Conservation (phyloP, 2,888 invertebrate species). For the Thecocarcelia acutangulata region DNA sequence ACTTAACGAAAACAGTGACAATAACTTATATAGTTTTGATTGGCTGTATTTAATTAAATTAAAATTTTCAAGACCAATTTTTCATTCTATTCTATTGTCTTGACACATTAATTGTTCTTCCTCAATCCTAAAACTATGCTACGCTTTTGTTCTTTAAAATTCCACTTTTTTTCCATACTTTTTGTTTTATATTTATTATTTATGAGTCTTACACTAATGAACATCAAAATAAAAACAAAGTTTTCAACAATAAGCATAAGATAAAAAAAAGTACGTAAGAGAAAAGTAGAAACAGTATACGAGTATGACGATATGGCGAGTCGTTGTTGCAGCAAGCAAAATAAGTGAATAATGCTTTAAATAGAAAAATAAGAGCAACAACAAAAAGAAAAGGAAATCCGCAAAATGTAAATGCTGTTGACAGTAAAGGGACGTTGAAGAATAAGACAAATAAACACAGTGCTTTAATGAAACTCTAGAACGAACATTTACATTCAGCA, state of each 20-base stretch:
- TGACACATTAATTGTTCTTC: slow-evolving; percentile 32
- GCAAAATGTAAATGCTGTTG: slow-evolving; percentile 69
- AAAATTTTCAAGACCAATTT: slow-evolving; percentile 32
- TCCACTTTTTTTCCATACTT: slow-evolving; percentile 42
- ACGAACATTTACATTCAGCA: slow-evolving; percentile 2
- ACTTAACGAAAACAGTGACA: slow-evolving; percentile 14
- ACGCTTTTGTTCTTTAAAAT: background rate
- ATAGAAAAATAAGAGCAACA: slow-evolving; percentile 42
- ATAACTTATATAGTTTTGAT: slow-evolving; percentile 50
- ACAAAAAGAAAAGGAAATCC: slow-evolving; percentile 66
- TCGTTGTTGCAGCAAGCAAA: slow-evolving; percentile 23
- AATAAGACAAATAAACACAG: slow-evolving; percentile 43
- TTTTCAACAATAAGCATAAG: slow-evolving; percentile 24
- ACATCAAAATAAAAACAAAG: slow-evolving; percentile 57
- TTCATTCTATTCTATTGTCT: slow-evolving; percentile 24
- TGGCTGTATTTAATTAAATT: slow-evolving; percentile 53
- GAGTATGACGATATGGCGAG: background rate
- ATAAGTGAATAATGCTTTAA: slow-evolving; percentile 55
- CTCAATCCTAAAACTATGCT: background rate
- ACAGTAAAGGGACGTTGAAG: slow-evolving; percentile 59
- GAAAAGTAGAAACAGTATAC: slow-evolving; percentile 9
- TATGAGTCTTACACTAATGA: slow-evolving; percentile 65
- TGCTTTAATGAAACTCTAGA: slow-evolving; percentile 30
- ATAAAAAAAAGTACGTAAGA: background rate
- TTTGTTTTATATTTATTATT: slow-evolving; percentile 61